A percentile compares a stretch with the other conserved stretches of the same genome.
Evolutionary conservation across 1,140 invertebrate genomes (phyloP).

Genomic region (Caenorhabditis remanei): DNA sequence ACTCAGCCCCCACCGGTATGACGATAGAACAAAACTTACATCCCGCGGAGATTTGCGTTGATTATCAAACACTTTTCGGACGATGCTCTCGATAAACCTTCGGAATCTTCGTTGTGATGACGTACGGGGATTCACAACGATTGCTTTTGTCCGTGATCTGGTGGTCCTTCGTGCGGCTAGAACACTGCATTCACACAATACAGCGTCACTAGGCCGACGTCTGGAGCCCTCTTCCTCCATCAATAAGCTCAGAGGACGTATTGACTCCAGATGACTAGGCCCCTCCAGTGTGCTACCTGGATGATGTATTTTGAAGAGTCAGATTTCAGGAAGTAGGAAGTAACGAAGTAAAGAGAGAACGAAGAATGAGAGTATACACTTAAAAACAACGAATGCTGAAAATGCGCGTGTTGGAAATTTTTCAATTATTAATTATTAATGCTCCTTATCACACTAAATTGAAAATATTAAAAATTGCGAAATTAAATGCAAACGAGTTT

Average conservation of each 20-base stretch:
- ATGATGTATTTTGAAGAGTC: constrained; percentile 33
- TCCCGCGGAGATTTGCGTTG: constrained; percentile 52
- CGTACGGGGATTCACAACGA: constrained; percentile 36
- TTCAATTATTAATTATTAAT: no score
- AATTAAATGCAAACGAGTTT: no score
- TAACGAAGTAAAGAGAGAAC: constrained; percentile 9
- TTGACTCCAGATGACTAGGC: constrained; percentile 53
- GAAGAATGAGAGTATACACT: constrained; percentile 1
- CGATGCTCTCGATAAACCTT: constrained; percentile 58
- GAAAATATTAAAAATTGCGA: no score
- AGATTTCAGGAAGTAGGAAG: background rate
- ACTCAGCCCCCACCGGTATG: background rate
- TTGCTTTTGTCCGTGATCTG: constrained; percentile 25
- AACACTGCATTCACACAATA: constrained; percentile 57
- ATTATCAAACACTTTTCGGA: constrained; percentile 64
- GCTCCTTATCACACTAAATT: no score
- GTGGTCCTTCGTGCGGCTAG: constrained; percentile 61
- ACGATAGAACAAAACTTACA: constrained; percentile 7
- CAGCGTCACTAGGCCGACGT: constrained; percentile 57
- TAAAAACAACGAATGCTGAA: background rate
- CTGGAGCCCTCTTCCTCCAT: constrained; percentile 58
- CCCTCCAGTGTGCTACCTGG: constrained; percentile 51
- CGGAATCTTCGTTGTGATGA: constrained; percentile 44
- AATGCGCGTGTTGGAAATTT: no score
- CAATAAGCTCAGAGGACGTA: constrained; percentile 46